These are phyloP conservation scores for Coelopa pilipes DNA, from an alignment of 2,888 invertebrate genomes.

Conservation along the genomic window DNA sequence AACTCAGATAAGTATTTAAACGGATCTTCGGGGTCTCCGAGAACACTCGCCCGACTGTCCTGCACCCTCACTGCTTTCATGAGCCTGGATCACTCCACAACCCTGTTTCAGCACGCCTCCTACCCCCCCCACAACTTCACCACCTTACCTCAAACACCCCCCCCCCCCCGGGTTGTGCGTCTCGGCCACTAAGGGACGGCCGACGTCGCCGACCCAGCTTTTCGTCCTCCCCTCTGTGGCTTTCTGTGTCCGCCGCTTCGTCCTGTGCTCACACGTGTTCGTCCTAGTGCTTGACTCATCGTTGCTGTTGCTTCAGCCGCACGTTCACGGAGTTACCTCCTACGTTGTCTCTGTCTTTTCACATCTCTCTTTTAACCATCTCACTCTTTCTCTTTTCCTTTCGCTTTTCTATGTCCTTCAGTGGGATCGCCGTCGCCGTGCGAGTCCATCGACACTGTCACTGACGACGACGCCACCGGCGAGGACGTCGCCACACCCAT, in stretches of 20 bases:
- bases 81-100: too few relatives aligned
- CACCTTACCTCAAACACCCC: too few relatives aligned
- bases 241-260: not conserved
- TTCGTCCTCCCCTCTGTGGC: too few relatives aligned
- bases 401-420: constrained; percentile 59
- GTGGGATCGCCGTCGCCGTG: constrained; percentile 85
- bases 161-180: too few relatives aligned
- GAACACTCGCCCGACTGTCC: too few relatives aligned
- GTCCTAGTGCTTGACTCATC: constrained; percentile 9
- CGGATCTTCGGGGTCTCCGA: too few relatives aligned
- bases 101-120: too few relatives aligned
- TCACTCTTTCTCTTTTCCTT: not conserved
- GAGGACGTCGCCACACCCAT: constrained; percentile 57
- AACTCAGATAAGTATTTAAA: too few relatives aligned
- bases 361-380: not conserved
- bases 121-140: too few relatives aligned
- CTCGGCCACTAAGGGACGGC: too few relatives aligned
- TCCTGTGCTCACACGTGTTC: not conserved
- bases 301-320: constrained; percentile 1
- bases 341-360: not conserved
- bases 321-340: not conserved
- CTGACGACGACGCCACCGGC: constrained; percentile 69
- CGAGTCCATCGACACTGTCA: constrained; percentile 77
- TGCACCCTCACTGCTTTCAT: too few relatives aligned
- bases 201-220: too few relatives aligned